Evolutionary conservation across 2,888 invertebrate genomes (phyloP), one percentile per base, ranked within the genome.

Genomic region (Biston betularia): DNA sequence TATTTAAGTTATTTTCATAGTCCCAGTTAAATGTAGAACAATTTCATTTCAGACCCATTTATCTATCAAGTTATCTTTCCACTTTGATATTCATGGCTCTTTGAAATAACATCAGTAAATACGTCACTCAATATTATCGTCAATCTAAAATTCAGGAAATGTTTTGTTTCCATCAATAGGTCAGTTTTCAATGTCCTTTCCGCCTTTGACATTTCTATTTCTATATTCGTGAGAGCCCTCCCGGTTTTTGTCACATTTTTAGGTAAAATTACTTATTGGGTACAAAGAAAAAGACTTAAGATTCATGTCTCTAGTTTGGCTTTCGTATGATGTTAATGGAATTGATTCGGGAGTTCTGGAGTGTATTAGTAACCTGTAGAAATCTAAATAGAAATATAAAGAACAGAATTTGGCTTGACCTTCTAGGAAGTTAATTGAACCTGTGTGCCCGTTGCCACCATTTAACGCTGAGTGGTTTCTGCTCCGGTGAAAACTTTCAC

Each of bases 381-480:
- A 14, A 35, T 56, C 44, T 45, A 9, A 56, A 56, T 46, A 46
- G 45, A 9, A 42, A 61, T 54, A 63, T 57, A 61, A 53, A 61
- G 65, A 46, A 48, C 38, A 38, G 58, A 60, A 65, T 66, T 58
- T 62, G 54, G 63, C 38, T 58, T 65, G 65, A 62, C 63, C 61
- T 68, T 65, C 68, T 57, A 10, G 24, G 34, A 24, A 60, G 44
- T 68, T 63, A 65, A 63, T 67, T 65, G 53, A 65, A 63, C 53
- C 56, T 56, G 48, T 15, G 50, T 56, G 65, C 56, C 9, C 46
- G 53, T 54, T 62, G 49, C 57, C 62, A 61, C 62, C 48, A 58
- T 53, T 53, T 58, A 65, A 61, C 40, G 33, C 44, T 14, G 62
- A 65, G 68, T 60, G 65, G 63, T 65, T 65, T 58, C 63, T 52